phyloP scores from a whole-genome alignment of 2,797 vertebrate species.

The Aselliscus stoliczkanus region DNA sequence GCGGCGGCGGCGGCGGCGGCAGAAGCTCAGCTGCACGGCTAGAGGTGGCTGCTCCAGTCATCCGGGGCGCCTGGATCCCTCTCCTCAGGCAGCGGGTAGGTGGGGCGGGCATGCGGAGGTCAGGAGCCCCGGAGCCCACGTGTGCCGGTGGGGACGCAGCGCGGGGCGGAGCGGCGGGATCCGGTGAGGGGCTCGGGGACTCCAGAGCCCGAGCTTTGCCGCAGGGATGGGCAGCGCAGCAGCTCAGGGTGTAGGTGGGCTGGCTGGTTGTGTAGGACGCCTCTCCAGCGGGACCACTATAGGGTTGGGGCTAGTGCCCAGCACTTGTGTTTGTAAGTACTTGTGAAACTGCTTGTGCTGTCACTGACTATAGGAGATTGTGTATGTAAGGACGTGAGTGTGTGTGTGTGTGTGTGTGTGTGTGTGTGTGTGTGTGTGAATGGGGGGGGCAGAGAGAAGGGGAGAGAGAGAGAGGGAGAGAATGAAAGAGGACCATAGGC shows the following conservation, averaged over 20 bases:
- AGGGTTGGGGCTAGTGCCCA: background rate
- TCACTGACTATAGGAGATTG: background rate
- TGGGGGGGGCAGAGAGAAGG: background rate
- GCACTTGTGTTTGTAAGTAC: conserved; percentile 28
- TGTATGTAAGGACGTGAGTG: background rate
- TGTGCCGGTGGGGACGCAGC: background rate
- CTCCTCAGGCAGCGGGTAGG: conserved; percentile 12
- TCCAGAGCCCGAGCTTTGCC: background rate
- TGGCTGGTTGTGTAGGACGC: background rate
- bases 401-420: background rate
- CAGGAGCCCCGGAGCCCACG: background rate
- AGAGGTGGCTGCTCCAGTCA: conserved; percentile 20
- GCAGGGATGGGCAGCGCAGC: background rate
- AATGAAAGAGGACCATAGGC: background rate
- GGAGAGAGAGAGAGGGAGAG: background rate
- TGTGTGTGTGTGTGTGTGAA: background rate
- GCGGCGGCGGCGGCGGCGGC: conserved; percentile 40
- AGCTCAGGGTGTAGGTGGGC: background rate
- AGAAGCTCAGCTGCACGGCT: conserved; percentile 39
- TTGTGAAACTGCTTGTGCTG: conserved; percentile 27
- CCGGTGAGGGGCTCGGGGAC: background rate
- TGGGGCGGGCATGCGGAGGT: background rate
- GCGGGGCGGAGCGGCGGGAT: background rate
- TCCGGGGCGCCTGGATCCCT: background rate
- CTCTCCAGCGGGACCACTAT: background rate